Evolutionary conservation across 2,888 invertebrate genomes (phyloP).

Genomic region (Koerneria pararmatus): DNA sequence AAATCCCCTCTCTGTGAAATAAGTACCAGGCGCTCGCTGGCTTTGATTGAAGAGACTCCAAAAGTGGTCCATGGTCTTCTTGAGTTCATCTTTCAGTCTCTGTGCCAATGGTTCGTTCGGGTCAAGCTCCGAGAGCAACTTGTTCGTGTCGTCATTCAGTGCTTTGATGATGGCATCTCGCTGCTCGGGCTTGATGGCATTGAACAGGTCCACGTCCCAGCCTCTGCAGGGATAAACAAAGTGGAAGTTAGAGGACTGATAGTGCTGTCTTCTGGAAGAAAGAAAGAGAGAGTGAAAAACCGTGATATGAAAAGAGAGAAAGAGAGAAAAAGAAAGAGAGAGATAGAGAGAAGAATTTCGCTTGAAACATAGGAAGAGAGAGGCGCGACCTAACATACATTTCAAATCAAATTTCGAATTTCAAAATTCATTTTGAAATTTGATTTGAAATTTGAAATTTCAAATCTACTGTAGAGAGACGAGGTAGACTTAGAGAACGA

Average conservation of each 20-base stretch:
- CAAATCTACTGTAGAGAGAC: too few species aligned
- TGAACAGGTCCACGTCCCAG: slow-evolving; percentile 68
- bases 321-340: too few species aligned
- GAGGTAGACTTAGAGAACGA: too few species aligned
- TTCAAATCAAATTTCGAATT: too few species aligned
- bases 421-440: too few species aligned
- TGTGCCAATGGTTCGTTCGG: slow-evolving; percentile 83
- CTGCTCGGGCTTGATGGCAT: slow-evolving; percentile 92
- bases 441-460: too few species aligned
- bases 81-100: slow-evolving; percentile 79
- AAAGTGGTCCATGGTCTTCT: slow-evolving; percentile 61
- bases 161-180: slow-evolving; percentile 82
- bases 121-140: slow-evolving; percentile 88
- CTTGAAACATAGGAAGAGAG: too few species aligned
- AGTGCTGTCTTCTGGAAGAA: not conserved
- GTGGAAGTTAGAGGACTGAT: not conserved
- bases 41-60: slow-evolving; percentile 61
- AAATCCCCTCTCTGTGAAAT: too few species aligned
- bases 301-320: too few species aligned
- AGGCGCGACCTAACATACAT: too few species aligned
- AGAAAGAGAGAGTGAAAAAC: not conserved
- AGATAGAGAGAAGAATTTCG: too few species aligned
- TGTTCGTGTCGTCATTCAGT: slow-evolving; percentile 93
- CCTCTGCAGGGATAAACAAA: slow-evolving; percentile 41
- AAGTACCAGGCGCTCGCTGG: slow-evolving; percentile 44